Base-by-base conservation (phyloP, 2,888 invertebrate genomes). In the Stratiomys singularior region DNA sequence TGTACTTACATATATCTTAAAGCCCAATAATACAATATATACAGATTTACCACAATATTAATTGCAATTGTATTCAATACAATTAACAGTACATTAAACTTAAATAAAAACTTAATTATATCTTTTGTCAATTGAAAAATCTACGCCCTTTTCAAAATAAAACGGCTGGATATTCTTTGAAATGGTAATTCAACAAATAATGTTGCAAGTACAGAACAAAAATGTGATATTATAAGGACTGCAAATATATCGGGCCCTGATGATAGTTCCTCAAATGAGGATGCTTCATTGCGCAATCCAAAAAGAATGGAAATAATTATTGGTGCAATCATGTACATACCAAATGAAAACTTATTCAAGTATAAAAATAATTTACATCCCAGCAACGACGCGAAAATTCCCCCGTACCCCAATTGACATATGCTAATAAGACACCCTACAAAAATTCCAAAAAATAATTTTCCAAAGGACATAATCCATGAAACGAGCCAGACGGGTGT, bases 291-390 rank as follows among this genome's bases (percentile, higher is more conserved):
- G 69, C 83, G 82, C 28, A 82, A 30, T 9, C 83, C 84, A 66
- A 83, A 85, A 37, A 82, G 71, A 27, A 79, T 71, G 21, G 83
- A 78, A 67, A 84, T 82, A 21, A 83, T 67, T 21, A 84, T 80
- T 28, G 85, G 85, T n/a, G 84, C 83, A 60, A 84, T 21, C 84
- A 85, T 83, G 76, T 84, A 85, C 77, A 85, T 82, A 76, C 83
- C 83, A 78, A 81, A 85, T 77, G 83, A 84, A 77, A 84, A 83
- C 80, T 84, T 85, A 79, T 84, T 84, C 28, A 85, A 74, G 78
- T 83, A 81, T n/a, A 83, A 78, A 81, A 84, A 84, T 3, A 81
- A 78, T 46, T 82, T 81, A 7, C 83, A 81, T 23, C 83, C 82
- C 81, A 85, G 81, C 4, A 83, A 46, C 0, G 76, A 23, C 46